Conservation (phyloP, 1,140 invertebrate species). For the Drosophila repleta region DNA sequence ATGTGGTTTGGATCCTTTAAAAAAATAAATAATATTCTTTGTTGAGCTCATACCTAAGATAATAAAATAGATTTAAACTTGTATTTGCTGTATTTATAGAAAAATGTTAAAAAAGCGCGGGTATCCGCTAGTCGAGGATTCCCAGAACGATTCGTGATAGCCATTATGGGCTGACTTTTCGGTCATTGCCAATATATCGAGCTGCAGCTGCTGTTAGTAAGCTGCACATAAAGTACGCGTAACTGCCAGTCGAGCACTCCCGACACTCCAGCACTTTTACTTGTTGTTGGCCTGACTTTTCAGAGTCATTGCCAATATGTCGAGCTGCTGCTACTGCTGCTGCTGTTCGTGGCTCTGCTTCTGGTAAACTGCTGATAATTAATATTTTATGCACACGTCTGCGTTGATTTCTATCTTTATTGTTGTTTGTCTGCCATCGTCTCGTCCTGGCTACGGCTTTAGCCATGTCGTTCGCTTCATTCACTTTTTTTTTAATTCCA, state of each 20-base stretch:
- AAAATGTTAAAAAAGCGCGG: too few species aligned
- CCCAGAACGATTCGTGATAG: too few species aligned
- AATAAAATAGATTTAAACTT: too few species aligned
- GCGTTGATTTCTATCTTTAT: slow-evolving; percentile 83
- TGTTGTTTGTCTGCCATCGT: slow-evolving; percentile 71
- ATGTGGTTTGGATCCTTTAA: too few species aligned
- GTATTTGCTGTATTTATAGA: too few species aligned
- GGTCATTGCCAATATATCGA: too few species aligned
- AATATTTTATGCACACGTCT: slow-evolving; percentile 83
- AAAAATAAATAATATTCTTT: too few species aligned
- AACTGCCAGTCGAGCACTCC: not conserved
- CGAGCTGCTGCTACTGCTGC: slow-evolving; percentile 33
- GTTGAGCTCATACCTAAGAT: too few species aligned
- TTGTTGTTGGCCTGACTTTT: slow-evolving; percentile 44
- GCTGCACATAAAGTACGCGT: not conserved
- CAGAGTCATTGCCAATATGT: slow-evolving; percentile 71
- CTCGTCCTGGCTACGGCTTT: slow-evolving; percentile 7
- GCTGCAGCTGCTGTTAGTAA: too few species aligned
- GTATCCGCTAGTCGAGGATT: too few species aligned
- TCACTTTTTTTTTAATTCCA: not conserved
- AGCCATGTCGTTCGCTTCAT: slow-evolving; percentile 11
- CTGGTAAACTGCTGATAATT: slow-evolving; percentile 79
- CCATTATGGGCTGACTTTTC: too few species aligned
- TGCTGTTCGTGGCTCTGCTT: slow-evolving; percentile 19
- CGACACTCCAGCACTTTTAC: not conserved